Percentiles rank a stretch among this genome's conserved stretches.
Evolutionary conservation across 1,140 invertebrate genomes (phyloP).

Genomic region (Trachymyrmex cornetzi): DNA sequence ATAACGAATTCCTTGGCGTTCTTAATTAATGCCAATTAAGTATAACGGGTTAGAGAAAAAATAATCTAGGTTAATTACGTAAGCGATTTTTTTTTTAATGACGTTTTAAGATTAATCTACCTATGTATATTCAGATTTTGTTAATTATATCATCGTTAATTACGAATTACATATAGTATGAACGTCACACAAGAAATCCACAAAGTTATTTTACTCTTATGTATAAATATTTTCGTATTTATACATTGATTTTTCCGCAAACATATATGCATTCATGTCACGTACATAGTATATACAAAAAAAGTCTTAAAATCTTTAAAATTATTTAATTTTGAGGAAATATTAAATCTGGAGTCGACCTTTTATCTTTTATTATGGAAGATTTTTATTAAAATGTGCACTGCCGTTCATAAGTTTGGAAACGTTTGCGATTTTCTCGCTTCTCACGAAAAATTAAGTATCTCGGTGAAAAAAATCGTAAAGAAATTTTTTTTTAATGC

Average conservation of each 20-base stretch:
- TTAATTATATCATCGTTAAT: conserved; percentile 25
- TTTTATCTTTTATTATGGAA: not conserved
- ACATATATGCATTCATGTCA: not conserved
- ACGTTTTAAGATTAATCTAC: conserved; percentile 20
- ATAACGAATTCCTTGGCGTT: conserved; percentile 54
- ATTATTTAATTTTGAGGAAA: conserved; percentile 18
- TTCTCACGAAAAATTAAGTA: too few relatives aligned
- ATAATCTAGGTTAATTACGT: conserved; percentile 46
- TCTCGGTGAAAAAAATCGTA: too few relatives aligned
- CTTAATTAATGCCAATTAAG: conserved; percentile 61
- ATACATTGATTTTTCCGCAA: not conserved
- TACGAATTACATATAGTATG: not conserved
- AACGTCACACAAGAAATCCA: not conserved
- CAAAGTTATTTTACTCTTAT: not conserved
- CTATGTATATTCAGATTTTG: conserved; percentile 2
- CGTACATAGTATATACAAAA: not conserved
- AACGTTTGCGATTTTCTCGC: too few relatives aligned
- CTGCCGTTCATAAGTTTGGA: too few relatives aligned
- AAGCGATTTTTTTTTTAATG: conserved; percentile 6
- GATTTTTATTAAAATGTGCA: not conserved
- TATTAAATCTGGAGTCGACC: not conserved
- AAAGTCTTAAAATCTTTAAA: not conserved
- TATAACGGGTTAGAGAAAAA: conserved; percentile 40
- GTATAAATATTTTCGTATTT: not conserved
- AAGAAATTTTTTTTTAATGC: too few relatives aligned